A percentile compares a stretch with the other conserved stretches of the same genome.
phyloP scores from a whole-genome alignment of 2,113 vertebrate genomes.

The Barbus barbus region DNA sequence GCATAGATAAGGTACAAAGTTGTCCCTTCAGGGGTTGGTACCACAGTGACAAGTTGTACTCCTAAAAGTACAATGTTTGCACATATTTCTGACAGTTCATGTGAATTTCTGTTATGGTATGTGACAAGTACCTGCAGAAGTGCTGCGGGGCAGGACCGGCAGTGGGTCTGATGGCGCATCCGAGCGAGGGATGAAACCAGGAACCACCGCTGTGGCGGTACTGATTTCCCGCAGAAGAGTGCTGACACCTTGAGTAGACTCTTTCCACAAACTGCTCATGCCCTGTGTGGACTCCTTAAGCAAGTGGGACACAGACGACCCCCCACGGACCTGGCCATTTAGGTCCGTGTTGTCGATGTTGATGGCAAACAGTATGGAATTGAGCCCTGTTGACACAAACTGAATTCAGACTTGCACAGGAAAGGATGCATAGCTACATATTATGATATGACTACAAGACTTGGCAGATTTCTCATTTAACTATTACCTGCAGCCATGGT shows the following conservation, averaged over 20 bases:
- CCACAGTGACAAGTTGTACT: not conserved
- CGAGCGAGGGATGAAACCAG: constrained; percentile 82
- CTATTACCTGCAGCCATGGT: constrained; percentile 93
- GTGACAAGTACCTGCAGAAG: constrained; percentile 71
- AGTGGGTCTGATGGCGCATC: constrained; percentile 86
- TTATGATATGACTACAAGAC: not conserved
- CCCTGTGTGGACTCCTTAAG: constrained; percentile 96
- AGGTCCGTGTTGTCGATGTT: constrained; percentile 97
- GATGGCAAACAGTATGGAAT: constrained; percentile 97
- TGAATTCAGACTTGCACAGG: constrained; percentile 5
- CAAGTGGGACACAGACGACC: constrained; percentile 81
- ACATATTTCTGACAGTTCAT: not conserved
- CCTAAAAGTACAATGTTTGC: not conserved
- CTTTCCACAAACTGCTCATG: constrained; percentile 91
- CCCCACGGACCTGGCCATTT: constrained; percentile 81
- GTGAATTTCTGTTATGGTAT: not conserved
- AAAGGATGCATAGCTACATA: not conserved
- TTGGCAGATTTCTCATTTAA: not conserved
- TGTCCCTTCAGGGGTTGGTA: not conserved
- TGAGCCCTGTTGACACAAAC: constrained; percentile 79
- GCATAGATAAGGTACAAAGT: not conserved
- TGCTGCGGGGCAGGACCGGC: constrained; percentile 83
- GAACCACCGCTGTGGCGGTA: constrained; percentile 87
- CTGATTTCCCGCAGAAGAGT: constrained; percentile 90
- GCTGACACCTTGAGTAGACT: constrained; percentile 94